Base-by-base conservation (phyloP, 2,797 vertebrate species). In the Octomys mimax region DNA sequence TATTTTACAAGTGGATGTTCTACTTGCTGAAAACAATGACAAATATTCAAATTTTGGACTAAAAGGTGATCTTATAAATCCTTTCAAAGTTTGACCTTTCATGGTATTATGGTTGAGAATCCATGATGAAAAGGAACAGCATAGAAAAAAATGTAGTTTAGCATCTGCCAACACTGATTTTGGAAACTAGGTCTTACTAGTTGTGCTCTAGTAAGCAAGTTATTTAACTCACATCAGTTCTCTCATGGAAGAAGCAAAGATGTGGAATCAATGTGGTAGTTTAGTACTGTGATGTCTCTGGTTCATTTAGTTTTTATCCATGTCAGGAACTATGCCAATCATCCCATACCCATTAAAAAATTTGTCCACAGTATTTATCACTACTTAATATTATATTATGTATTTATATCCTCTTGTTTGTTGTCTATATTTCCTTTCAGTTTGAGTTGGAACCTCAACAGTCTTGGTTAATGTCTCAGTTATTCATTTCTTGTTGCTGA, bases 281-380 rank as follows among this genome's bases (percentile, higher is more conserved):
- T 92, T 88, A 88, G 57, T 66, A 33, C 77, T 24, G 22, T 73
- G 8, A 14, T 84, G 22, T 61, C 4, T 95, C 73, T 46, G 79
- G 12, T 92, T 66, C 22, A 59, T 42, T 90, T 78, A 92, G 88
- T 70, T 73, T 33, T 83, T 91, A 95, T 49, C 86, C 18, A 80
- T 79, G 36, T 73, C 39, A 95, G 24, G 85, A 4, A 73, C 10
- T 87, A 19, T 89, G 9, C 9, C 33, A 52, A 11, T 73, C 66
- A 28, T 42, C 78, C 46, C 62, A 79, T 2, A 54, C 42, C 24
- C 3, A 59, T 92, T 81, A 64, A 12, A 82, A 73, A 84, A 9
- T 49, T 86, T 80, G 36, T 96, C 78, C 3, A 31, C 54, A 71
- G n/a, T 18, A 73, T 6, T 59, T 57, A 57, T 36, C 24, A 83